These are phyloP conservation scores for Acinonyx jubatus DNA, from an alignment of 2,113 vertebrate species.

Conservation along the genomic window DNA sequence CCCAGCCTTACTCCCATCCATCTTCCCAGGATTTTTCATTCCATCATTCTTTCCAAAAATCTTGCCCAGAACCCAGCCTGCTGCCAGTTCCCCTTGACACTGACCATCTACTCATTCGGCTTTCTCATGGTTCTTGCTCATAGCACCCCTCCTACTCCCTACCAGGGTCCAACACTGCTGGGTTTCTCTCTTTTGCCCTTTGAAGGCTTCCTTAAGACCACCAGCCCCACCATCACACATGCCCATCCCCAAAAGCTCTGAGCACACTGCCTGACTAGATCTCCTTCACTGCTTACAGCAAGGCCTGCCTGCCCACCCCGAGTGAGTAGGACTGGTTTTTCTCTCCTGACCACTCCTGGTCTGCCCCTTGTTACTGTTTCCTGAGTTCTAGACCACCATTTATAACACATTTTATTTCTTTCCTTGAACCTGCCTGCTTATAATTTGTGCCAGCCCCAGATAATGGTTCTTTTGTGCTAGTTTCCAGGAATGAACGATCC, in stretches of 20 bases:
- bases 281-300: too few relatives aligned
- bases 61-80: neutral
- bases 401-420: conserved; percentile 14
- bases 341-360: neutral
- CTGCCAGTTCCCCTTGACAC: neutral
- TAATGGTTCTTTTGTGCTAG: conserved; percentile 46
- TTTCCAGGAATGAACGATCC: conserved; percentile 58
- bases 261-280: neutral
- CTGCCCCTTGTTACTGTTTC: neutral
- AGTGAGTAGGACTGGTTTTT: neutral
- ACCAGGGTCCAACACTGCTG: neutral
- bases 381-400: neutral
- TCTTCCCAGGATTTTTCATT: neutral
- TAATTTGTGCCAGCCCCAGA: neutral
- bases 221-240: neutral
- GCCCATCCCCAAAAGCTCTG: neutral
- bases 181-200: neutral
- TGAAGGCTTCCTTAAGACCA: neutral
- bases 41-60: neutral
- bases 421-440: neutral
- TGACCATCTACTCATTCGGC: neutral
- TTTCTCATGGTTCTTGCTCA: neutral
- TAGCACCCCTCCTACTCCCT: accelerated
- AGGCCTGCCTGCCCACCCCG: accelerated
- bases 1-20: neutral